Conservation (phyloP, 2,113 vertebrate genomes). For the Pantherophis guttatus region DNA sequence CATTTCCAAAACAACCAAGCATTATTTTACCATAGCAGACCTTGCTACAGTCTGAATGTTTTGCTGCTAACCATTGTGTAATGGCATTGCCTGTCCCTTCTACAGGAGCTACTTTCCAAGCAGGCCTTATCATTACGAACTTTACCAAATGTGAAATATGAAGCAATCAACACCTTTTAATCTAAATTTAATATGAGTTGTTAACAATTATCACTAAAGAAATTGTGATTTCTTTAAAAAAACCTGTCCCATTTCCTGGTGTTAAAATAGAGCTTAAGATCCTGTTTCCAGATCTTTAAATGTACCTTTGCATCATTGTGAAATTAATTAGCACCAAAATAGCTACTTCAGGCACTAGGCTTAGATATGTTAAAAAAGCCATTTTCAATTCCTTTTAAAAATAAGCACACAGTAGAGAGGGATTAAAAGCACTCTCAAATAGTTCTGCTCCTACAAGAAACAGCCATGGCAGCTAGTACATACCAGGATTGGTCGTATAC, state of each 20-base stretch:
- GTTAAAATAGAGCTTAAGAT: conserved; percentile 5
- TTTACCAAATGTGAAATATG: not conserved
- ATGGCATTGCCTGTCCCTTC: not conserved
- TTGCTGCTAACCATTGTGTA: too few species aligned
- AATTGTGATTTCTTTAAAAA: not conserved
- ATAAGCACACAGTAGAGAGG: not conserved
- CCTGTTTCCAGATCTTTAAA: conserved; percentile 9
- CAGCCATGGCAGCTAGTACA: conserved; percentile 12
- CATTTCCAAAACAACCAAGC: not conserved
- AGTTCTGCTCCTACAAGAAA: not conserved
- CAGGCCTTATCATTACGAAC: not conserved
- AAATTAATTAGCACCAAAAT: not conserved
- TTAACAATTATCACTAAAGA: conserved; percentile 18
- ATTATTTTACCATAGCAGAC: not conserved
- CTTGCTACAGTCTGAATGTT: too few species aligned
- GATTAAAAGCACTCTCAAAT: not conserved
- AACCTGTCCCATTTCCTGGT: not conserved
- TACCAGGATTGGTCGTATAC: conserved; percentile 97
- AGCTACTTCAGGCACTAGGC: conserved; percentile 1
- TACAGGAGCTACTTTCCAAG: not conserved
- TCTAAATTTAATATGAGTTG: conserved; percentile 1
- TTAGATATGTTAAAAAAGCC: conserved; percentile 21
- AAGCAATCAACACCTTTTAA: not conserved
- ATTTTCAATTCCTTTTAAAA: conserved; percentile 25
- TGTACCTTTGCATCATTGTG: conserved; percentile 15